Evolutionary conservation across 2,113 vertebrate genomes (phyloP).

Genomic region (Catagonus wagneri): DNA sequence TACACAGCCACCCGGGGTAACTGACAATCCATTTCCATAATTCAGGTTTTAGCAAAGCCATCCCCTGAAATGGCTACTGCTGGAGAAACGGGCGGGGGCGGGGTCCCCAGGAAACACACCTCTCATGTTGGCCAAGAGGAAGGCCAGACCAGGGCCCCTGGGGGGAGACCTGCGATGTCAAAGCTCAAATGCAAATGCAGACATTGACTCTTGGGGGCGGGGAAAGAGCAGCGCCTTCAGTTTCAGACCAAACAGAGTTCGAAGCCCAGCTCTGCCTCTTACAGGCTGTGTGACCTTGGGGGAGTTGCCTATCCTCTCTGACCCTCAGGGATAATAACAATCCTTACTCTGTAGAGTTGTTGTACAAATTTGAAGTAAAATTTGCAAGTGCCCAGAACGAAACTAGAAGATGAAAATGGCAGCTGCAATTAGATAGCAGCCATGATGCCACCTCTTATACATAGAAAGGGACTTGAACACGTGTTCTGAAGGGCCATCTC

Average conservation of each 20-base stretch:
- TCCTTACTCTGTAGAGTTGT: background rate
- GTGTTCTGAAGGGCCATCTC: rapidly evolving
- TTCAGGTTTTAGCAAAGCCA: constrained; percentile 88
- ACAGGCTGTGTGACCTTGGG: background rate
- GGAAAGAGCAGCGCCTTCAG: constrained; percentile 24
- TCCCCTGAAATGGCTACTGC: constrained; percentile 82
- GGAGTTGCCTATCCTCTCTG: background rate
- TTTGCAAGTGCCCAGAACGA: background rate
- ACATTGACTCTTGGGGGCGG: background rate
- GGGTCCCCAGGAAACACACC: constrained; percentile 76
- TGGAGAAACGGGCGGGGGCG: constrained; percentile 76
- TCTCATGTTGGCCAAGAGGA: constrained; percentile 71
- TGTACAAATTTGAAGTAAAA: background rate
- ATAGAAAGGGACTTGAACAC: rapidly evolving
- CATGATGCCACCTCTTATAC: background rate
- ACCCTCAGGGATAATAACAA: background rate
- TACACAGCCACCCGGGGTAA: constrained; percentile 88
- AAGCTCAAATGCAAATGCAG: constrained; percentile 77
- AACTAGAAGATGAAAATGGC: background rate
- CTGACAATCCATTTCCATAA: constrained; percentile 90
- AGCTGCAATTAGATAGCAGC: background rate
- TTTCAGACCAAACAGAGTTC: constrained; percentile 6
- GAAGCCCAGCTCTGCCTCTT: background rate
- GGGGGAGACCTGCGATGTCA: constrained; percentile 72
- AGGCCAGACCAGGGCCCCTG: constrained; percentile 72